Conservation (phyloP, 2,797 vertebrate genomes). For the Pipistrellus pygmaeus region DNA sequence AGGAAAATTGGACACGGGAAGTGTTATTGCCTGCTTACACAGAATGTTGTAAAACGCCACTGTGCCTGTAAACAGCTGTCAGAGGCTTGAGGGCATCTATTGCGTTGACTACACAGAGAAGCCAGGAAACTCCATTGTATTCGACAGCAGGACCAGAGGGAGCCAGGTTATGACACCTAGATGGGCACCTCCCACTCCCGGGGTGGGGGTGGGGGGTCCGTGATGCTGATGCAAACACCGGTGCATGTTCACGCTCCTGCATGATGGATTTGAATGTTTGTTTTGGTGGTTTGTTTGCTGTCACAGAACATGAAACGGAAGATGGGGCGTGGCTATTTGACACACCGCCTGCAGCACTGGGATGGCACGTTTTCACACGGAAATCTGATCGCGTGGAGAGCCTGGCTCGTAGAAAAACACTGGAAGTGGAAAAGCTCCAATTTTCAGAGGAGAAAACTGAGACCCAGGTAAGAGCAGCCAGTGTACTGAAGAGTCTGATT, state of each 20-base stretch:
- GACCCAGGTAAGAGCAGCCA: background rate
- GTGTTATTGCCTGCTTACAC: background rate
- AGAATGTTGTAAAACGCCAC: background rate
- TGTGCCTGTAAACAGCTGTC: background rate
- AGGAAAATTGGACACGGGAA: conserved; percentile 38
- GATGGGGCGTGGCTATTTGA: background rate
- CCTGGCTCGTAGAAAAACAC: background rate
- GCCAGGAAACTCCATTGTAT: conserved; percentile 14
- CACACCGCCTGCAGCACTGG: background rate
- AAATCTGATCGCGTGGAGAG: background rate
- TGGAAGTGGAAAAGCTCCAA: background rate
- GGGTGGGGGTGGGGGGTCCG: background rate
- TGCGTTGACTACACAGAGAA: background rate
- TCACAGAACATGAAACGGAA: background rate
- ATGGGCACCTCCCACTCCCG: background rate
- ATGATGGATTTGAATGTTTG: background rate
- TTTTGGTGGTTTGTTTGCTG: background rate
- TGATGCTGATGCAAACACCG: background rate
- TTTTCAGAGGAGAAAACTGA: background rate
- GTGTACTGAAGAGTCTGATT: background rate
- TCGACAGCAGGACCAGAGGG: conserved; percentile 2
- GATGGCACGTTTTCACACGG: background rate
- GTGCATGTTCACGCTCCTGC: conserved; percentile 15
- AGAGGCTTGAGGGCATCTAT: background rate
- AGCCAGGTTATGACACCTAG: background rate